Base-by-base conservation (phyloP, 2,797 vertebrate species). In the Cephalopachus bancanus region DNA sequence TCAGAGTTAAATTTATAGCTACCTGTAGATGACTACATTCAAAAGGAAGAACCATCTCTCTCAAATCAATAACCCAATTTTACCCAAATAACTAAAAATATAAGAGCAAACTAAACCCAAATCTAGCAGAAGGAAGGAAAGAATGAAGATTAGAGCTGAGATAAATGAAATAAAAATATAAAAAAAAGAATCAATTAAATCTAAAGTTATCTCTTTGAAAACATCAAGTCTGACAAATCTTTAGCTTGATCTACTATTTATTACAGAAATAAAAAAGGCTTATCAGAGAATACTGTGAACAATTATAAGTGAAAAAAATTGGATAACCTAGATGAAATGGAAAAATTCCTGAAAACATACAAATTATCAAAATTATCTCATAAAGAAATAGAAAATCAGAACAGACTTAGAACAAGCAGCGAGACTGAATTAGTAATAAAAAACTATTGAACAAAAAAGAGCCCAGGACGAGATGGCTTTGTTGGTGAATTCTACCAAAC, bases 1-100 rank as follows among this genome's bases (percentile, higher is more conserved):
- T 91, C 49, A 86, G 62, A 80, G 44, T 44, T 4, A 97, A 83
- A 94, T 59, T 75, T 93, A 94, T 71, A 89, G 53, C 33, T 83
- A 84, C 22, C 49, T 87, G 3, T 89, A 89, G 84, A 93, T 59
- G 11, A n/a, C 57, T 81, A 64, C 3, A 83, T 65, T 59, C 86
- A 79, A 83, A 65, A 86, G 51, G 15, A 49, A 79, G 5, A 33
- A 85, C 60, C 2, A 51, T 60, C 28, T 83, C 17, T 75, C 16
- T 75, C 24, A 79, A 89, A 33, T 71, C 28, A 93, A 24, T 64
- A 80, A 79, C 12, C 72, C 75, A 90, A 80, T 53, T 84, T 95
- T 94, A 78, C 1, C 72, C 12, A 91, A 83, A 97, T 59, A 81
- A 96, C 15, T 92, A 83, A 17, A 49, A 78, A 64, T 85, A 59